These are phyloP conservation scores for Vidua chalybeata DNA, from an alignment of 2,113 vertebrate species.

Conservation along the genomic window DNA sequence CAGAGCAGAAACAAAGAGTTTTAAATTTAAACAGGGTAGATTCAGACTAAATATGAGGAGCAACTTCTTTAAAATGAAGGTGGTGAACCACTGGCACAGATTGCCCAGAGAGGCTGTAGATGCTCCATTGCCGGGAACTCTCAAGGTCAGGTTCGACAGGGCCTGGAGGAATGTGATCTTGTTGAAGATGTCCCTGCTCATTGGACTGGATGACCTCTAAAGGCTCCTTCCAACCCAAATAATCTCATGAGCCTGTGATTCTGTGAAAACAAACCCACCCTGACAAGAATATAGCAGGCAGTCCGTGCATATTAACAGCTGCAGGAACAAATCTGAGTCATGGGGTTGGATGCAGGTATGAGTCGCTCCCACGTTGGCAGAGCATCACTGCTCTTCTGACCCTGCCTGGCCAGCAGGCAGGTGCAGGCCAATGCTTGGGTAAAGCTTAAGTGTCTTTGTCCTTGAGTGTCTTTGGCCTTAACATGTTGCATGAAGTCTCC, in stretches of 20 bases:
- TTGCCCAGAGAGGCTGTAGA: not conserved
- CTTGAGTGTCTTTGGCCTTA: not conserved
- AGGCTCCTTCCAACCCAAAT: not conserved
- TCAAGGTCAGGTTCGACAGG: accelerated
- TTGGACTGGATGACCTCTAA: not conserved
- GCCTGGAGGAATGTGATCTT: not conserved
- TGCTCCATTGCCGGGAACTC: not conserved
- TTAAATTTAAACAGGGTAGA: not conserved
- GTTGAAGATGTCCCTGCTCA: not conserved
- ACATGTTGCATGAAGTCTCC: not conserved
- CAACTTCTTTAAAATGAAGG: not conserved
- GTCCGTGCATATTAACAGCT: not conserved
- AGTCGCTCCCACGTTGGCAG: not conserved
- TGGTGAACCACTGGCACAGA: not conserved
- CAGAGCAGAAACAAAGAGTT: not conserved
- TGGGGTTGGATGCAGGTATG: accelerated
- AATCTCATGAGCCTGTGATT: not conserved
- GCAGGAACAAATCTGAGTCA: not conserved
- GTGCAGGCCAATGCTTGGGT: not conserved
- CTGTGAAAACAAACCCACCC: not conserved
- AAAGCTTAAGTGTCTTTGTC: not conserved
- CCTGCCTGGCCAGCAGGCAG: not conserved
- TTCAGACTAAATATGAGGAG: not conserved
- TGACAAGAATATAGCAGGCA: not conserved
- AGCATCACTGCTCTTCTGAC: not conserved